These are phyloP conservation scores for Acrocephalus scirpaceus DNA, from an alignment of 2,797 vertebrate genomes.

Conservation along the genomic window DNA sequence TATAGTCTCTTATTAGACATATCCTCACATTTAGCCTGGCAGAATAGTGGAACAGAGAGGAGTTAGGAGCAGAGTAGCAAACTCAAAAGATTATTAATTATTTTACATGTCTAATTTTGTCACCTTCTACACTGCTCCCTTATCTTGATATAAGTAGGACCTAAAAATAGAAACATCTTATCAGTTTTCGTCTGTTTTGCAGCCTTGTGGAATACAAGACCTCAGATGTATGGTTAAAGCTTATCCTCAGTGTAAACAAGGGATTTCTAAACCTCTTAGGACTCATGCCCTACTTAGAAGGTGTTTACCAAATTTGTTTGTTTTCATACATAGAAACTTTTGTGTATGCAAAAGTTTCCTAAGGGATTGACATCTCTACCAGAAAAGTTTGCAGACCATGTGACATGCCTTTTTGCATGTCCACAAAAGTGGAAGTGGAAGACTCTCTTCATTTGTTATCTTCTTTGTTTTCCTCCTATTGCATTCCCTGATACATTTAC, in stretches of 20 bases:
- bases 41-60: not conserved
- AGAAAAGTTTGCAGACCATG: not conserved
- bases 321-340: not conserved
- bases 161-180: not conserved
- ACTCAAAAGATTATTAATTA: not conserved
- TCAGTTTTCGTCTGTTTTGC: not conserved
- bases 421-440: not conserved
- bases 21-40: not conserved
- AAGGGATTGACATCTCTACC: not conserved
- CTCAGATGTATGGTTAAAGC: constrained; percentile 25
- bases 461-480: not conserved
- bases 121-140: not conserved
- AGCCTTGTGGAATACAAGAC: not conserved
- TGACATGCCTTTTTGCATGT: not conserved
- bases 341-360: not conserved
- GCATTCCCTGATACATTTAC: not conserved
- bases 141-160: not conserved
- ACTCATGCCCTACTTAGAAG: constrained; percentile 23
- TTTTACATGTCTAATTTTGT: not conserved
- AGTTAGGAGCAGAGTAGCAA: not conserved
- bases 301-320: constrained; percentile 35
- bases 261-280: constrained; percentile 60
- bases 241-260: constrained; percentile 27
- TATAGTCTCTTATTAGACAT: not conserved
- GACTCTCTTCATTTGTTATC: not conserved